Evolutionary conservation across 2,797 vertebrate species (phyloP).

Genomic region (Picus viridis): DNA sequence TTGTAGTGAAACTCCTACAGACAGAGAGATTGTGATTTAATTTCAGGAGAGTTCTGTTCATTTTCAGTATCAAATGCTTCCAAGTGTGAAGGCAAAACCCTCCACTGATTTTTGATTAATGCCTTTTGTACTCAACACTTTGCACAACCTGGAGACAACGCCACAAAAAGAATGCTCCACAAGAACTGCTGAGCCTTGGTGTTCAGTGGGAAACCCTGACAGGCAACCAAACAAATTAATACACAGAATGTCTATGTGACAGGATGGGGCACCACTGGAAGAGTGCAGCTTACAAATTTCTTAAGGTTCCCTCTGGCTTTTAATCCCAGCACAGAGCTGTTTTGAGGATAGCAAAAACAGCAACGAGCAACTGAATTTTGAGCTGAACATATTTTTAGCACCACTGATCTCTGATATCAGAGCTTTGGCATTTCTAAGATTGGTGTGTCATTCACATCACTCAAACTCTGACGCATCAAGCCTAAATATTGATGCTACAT

Average conservation of each 20-base stretch:
- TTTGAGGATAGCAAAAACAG: conserved; percentile 11
- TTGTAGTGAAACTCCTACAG: background rate
- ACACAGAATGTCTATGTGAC: background rate
- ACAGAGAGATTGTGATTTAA: background rate
- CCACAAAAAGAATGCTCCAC: background rate
- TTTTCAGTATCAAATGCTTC: background rate
- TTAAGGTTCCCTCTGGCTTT: conserved; percentile 51
- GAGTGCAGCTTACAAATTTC: background rate
- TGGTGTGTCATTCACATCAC: background rate
- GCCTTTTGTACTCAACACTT: background rate
- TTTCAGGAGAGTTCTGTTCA: background rate
- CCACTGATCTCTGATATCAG: background rate
- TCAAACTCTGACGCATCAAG: conserved; percentile 20
- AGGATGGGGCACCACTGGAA: background rate
- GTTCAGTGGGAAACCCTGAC: background rate
- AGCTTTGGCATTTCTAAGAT: conserved; percentile 4
- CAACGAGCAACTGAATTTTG: background rate
- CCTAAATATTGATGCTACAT: background rate
- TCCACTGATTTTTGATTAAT: background rate
- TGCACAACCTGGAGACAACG: background rate
- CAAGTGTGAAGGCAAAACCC: background rate
- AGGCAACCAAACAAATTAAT: conserved; percentile 11
- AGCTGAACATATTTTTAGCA: conserved; percentile 4
- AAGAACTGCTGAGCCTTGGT: background rate
- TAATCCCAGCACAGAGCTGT: conserved; percentile 28